A percentile compares a stretch with the other conserved stretches of the same genome.
Evolutionary conservation across 2,797 vertebrate genomes (phyloP).

Genomic region (Vireo griseus): DNA sequence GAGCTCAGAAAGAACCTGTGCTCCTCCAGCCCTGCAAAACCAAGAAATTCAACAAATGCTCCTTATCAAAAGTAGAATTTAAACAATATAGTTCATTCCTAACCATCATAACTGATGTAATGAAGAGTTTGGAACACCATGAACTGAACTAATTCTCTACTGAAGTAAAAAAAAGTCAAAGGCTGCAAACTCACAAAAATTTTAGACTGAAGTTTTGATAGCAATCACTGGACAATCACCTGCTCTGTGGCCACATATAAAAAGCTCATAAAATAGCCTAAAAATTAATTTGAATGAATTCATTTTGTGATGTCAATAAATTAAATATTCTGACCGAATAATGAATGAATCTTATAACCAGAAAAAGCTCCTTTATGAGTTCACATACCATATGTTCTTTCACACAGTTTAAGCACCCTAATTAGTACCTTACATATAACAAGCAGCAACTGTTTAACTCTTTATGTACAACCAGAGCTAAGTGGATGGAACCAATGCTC

Average conservation of each 20-base stretch:
- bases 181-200: background rate
- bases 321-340: conserved; percentile 33
- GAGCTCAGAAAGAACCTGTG: background rate
- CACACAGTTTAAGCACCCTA: background rate
- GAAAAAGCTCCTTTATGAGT: background rate
- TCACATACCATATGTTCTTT: background rate
- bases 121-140: background rate
- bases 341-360: conserved; percentile 28
- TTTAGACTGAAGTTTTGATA: background rate
- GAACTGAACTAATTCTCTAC: background rate
- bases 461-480: background rate
- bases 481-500: background rate
- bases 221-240: background rate
- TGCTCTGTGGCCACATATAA: background rate
- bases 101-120: background rate
- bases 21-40: background rate
- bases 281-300: conserved; percentile 9
- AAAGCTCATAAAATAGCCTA: background rate
- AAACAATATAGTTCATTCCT: background rate
- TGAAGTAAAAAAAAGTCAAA: background rate
- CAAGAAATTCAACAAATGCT: background rate
- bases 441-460: background rate
- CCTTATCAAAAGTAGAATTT: background rate
- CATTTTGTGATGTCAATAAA: background rate
- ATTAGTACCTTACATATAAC: background rate